A percentile compares a stretch with the other conserved stretches of the same genome.
phyloP scores from a whole-genome alignment of 2,113 vertebrate genomes.

The Microtus montanus region DNA sequence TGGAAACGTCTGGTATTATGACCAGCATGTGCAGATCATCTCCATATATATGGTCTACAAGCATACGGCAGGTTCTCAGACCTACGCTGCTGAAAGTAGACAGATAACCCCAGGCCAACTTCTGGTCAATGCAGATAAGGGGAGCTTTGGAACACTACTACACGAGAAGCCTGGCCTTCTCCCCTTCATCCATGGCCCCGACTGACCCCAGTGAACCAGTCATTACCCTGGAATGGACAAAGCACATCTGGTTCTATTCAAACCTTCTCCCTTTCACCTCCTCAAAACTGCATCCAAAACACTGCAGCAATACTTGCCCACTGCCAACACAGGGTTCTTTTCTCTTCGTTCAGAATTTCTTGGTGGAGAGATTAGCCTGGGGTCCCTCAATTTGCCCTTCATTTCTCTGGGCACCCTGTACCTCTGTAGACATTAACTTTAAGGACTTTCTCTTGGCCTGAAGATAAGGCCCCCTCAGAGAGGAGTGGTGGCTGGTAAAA shows the following conservation, averaged over 20 bases:
- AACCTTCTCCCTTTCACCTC: constrained; percentile 37
- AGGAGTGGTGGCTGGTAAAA: neutral
- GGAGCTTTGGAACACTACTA: constrained; percentile 13
- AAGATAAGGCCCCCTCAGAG: neutral
- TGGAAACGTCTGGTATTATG: neutral
- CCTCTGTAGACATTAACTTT: neutral
- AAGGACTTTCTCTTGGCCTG: neutral
- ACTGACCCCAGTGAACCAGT: constrained; percentile 41
- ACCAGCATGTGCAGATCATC: neutral
- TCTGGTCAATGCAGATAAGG: neutral
- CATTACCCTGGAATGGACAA: constrained; percentile 60
- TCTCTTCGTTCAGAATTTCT: constrained; percentile 35
- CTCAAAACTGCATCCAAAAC: constrained; percentile 40
- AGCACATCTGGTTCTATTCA: constrained; percentile 69
- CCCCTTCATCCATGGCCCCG: constrained; percentile 29
- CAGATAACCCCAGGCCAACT: neutral
- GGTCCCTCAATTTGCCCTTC: neutral
- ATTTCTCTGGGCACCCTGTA: neutral
- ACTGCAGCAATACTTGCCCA: neutral
- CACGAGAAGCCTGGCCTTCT: constrained; percentile 45
- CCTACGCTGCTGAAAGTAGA: neutral
- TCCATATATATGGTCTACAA: neutral
- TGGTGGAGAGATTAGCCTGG: neutral
- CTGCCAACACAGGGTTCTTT: neutral
- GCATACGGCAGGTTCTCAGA: neutral